A percentile compares a stretch with the other conserved stretches of the same genome.
phyloP scores from a whole-genome alignment of 2,888 invertebrate genomes.

The Heteropelma amictum region DNA sequence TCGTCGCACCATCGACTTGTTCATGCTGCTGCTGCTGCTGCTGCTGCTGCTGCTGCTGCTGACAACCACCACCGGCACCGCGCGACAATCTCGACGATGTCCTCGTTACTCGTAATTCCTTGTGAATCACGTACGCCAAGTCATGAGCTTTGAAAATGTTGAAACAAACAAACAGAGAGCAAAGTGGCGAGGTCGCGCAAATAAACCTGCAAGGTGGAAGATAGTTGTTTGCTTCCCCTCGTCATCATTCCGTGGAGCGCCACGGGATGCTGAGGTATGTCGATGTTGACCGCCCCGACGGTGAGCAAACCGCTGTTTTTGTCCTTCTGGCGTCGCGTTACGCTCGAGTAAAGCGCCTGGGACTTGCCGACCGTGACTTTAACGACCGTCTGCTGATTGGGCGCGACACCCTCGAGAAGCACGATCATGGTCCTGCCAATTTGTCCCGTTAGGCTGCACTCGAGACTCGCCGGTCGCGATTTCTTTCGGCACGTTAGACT shows the following conservation, averaged over 20 bases:
- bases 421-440: slow-evolving; percentile 95
- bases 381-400: slow-evolving; percentile 95
- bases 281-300: slow-evolving; percentile 93
- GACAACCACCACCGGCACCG: too few species aligned
- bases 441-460: slow-evolving; percentile 92
- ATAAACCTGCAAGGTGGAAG: slow-evolving; percentile 90
- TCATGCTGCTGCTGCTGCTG: slow-evolving; percentile 82
- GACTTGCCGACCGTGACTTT: slow-evolving; percentile 95
- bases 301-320: slow-evolving; percentile 90
- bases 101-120: slow-evolving; percentile 90
- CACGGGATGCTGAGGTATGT: slow-evolving; percentile 99
- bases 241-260: slow-evolving; percentile 99
- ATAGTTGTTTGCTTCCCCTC: slow-evolving; percentile 93
- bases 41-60: too few species aligned
- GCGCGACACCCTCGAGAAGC: slow-evolving; percentile 92
- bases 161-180: neutral
- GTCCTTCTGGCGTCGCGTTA: slow-evolving; percentile 86
- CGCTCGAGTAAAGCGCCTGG: slow-evolving; percentile 93
- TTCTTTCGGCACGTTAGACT: slow-evolving; percentile 95
- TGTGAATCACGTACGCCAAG: too few species aligned
- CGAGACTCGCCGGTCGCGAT: slow-evolving; percentile 84
- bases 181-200: neutral
- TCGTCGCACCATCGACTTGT: slow-evolving; percentile 75
- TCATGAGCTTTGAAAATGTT: too few species aligned
- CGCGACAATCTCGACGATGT: slow-evolving; percentile 88